These are phyloP conservation scores for Nerophis ophidion DNA, from an alignment of 2,113 vertebrate genomes.

Conservation along the genomic window DNA sequence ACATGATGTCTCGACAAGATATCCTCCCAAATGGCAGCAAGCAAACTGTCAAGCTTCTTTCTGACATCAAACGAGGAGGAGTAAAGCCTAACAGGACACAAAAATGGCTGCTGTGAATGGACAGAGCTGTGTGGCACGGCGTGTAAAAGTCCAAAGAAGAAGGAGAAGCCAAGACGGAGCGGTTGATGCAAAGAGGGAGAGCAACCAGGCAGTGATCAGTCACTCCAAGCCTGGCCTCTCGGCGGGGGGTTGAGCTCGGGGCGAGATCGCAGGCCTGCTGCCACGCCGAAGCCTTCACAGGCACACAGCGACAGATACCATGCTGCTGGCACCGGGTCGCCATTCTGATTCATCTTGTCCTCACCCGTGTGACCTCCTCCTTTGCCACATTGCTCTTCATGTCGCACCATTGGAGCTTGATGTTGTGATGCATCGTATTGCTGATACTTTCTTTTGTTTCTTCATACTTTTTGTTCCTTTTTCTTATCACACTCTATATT, in stretches of 20 bases:
- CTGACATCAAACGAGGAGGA: constrained; percentile 37
- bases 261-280: constrained; percentile 81
- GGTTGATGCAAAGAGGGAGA: constrained; percentile 43
- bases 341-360: constrained; percentile 58
- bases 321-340: constrained; percentile 64
- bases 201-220: constrained; percentile 69
- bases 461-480: no score
- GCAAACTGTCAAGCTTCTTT: constrained; percentile 46
- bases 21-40: constrained; percentile 57
- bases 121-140: constrained; percentile 43
- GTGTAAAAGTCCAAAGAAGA: constrained; percentile 39
- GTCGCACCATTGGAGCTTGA: neutral
- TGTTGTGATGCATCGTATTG: neutral
- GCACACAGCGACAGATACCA: constrained; percentile 73
- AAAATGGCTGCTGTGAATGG: constrained; percentile 60
- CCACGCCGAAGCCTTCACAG: constrained; percentile 79
- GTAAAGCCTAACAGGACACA: constrained; percentile 38
- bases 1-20: constrained; percentile 49
- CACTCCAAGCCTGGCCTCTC: constrained; percentile 80
- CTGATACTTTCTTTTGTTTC: no score
- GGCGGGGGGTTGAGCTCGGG: constrained; percentile 77
- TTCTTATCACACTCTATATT: no score
- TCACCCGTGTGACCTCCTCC: constrained; percentile 18
- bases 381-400: constrained; percentile 19
- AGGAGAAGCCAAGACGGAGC: constrained; percentile 42